Base-by-base conservation (phyloP, 1,140 invertebrate genomes). In the Drosophila pallidifrons region DNA sequence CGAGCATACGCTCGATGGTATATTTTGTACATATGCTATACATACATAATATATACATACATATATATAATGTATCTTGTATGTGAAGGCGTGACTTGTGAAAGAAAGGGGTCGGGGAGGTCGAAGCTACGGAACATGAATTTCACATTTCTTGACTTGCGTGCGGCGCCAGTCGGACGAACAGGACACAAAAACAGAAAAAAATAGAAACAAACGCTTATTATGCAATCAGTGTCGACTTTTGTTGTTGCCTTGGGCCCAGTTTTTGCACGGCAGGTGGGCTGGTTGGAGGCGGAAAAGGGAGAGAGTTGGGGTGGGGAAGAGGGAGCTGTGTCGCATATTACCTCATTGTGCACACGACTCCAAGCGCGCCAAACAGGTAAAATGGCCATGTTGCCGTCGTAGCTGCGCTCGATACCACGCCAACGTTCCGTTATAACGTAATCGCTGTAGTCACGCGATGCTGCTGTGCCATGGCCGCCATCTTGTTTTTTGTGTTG, bases 301-400 rank as follows among this genome's bases (percentile, higher is more conserved):
- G 25, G 38, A 30, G 35, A 13, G n/a, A n/a, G n/a, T 3, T 11
- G 20, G 7, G 49, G 66, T 32, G 47, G 15, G 4, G 28, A 35
- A 13, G 32, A 30, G 16, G 52, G 41, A 28, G 70, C 43, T 68
- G 20, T 66, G 49, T 51, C 71, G 70, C 43, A 78, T 76, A 91
- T 92, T 92, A 92, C 91, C 91, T 92, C 91, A 92, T 92, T 92
- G 87, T 91, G 91, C 77, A 91, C 91, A 89, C 91, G 91, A 69
- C 87, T 92, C 91, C 91, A 91, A 74, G 91, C 87, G 65, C 86
- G 91, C 91, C 91, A 92, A 82, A 91, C 87, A 69, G 90, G 90
- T 78, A 92, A 87, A 91, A 92, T 92, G 75, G 90, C 81, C 91
- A 92, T 91, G 77, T 91, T 89, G 76, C 91, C 87, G 67, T 92